These are phyloP conservation scores for Aphidius colemani DNA, from an alignment of 2,888 invertebrate genomes.

Conservation along the genomic window DNA sequence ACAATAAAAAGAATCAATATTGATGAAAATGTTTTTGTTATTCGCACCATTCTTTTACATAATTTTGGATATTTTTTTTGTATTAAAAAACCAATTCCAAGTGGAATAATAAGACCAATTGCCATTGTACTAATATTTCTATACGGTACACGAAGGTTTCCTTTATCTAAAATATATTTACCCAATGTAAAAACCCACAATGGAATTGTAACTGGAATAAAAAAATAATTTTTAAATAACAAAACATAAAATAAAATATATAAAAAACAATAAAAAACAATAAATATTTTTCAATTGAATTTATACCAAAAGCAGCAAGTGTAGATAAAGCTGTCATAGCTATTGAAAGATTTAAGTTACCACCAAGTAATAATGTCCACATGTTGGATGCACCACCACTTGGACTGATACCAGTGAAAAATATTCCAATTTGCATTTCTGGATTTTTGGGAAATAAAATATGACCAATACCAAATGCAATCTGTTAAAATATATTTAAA, in stretches of 20 bases:
- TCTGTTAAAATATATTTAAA: slow-evolving; percentile 58
- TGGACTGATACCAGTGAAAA: slow-evolving; percentile 88
- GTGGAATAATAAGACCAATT: slow-evolving; percentile 76
- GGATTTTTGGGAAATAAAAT: slow-evolving; percentile 71
- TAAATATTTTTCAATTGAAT: no score
- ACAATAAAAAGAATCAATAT: slow-evolving; percentile 82
- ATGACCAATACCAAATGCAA: slow-evolving; percentile 75
- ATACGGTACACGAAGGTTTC: slow-evolving; percentile 79
- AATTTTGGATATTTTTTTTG: slow-evolving; percentile 73
- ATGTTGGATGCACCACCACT: slow-evolving; percentile 97
- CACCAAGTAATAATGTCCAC: slow-evolving; percentile 90
- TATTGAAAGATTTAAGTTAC: slow-evolving; percentile 90
- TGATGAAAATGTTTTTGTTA: slow-evolving; percentile 84
- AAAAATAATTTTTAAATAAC: background rate
- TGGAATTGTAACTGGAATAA: slow-evolving; percentile 77
- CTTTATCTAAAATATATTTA: slow-evolving; percentile 72
- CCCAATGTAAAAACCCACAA: slow-evolving; percentile 90
- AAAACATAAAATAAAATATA: slow-evolving; percentile 1
- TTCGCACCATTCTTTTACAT: slow-evolving; percentile 73
- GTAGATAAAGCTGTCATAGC: slow-evolving; percentile 95
- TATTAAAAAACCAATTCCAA: slow-evolving; percentile 70
- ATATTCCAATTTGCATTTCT: slow-evolving; percentile 81
- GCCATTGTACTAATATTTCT: slow-evolving; percentile 75
- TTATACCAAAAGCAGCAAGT: slow-evolving; percentile 78
- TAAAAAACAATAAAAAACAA: slow-evolving; percentile 14